Evolutionary conservation across 2,797 vertebrate genomes (phyloP), one percentile per base, ranked within the genome.

Genomic region (Argentina silus): DNA sequence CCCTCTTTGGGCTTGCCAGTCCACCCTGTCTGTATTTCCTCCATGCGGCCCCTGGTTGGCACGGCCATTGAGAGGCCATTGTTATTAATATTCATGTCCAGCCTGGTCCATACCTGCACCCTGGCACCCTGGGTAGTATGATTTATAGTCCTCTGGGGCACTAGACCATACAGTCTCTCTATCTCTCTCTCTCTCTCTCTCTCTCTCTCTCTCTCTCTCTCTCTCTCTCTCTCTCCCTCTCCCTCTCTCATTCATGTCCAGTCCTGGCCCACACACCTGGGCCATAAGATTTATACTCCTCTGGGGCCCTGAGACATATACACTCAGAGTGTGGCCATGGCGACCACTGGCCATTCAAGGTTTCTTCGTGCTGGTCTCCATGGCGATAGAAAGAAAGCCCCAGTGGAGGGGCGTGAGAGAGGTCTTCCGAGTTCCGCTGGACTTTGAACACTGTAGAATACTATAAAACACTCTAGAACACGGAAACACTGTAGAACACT

Each of bases 331-430:
- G 63, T 70, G 4, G 59, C 76, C 70, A 62, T 63, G 69, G 78
- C n/a, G 45, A 73, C 65, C 11, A 15, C 1, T 45, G 36, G 56
- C 62, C 12, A 59, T 57, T 6, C 48, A 51, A 43, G 78, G 48
- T 73, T 23, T 12, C 0, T 10, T 64, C 56, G 78, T 0, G 27
- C 6, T 63, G 64, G 81, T 83, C 69, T 77, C 89, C 69, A 11
- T 79, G 83, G 79, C 4, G 68, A 86, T 65, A 44, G 48, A 64
- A 45, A 68, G 63, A 78, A 62, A 27, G 51, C 62, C 8, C 69
- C 70, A 76, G 67, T 62, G 57, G 48, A 11, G 60, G 77, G 51
- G 62, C 8, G n/a, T 69, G 75, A 76, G 71, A 82, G 72, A 57
- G 63, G 10, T 14, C 53, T 14, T 6, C 6, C 21, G 51, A 19